Conservation (phyloP, 1,140 invertebrate species). For the Pseudachorutes palmiensis region DNA sequence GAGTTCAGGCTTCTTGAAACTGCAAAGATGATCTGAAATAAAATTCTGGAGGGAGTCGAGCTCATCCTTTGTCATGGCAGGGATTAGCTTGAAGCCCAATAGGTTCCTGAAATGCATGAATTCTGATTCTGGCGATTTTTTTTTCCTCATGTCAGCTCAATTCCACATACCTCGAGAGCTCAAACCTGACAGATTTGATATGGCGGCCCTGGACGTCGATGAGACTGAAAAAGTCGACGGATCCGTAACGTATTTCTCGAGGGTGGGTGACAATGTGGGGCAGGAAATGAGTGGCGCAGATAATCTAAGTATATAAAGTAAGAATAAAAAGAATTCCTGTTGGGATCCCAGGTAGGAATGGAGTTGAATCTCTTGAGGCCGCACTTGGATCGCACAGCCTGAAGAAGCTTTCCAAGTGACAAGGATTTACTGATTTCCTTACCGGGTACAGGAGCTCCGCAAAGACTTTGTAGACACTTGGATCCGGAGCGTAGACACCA, state of each 20-base stretch:
- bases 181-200: background rate
- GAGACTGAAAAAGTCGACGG: background rate
- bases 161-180: background rate
- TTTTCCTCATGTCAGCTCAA: no score
- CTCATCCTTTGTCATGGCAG: background rate
- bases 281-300: background rate
- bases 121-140: no score
- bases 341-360: no score
- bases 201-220: background rate
- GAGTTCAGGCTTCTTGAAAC: background rate
- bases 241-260: background rate
- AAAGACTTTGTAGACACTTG: background rate
- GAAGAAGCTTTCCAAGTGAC: no score
- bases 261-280: background rate
- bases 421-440: no score
- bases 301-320: no score
- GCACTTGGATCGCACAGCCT: no score
- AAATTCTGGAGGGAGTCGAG: background rate
- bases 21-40: background rate
- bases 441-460: background rate
- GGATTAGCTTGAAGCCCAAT: background rate
- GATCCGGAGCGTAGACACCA: background rate
- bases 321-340: no score
- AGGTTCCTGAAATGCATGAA: no score
- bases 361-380: no score